Percentiles rank a stretch among this genome's conserved stretches.
These are phyloP conservation scores for Lagothrix lagotricha DNA, from an alignment of 2,797 vertebrate genomes.

Conservation along the genomic window DNA sequence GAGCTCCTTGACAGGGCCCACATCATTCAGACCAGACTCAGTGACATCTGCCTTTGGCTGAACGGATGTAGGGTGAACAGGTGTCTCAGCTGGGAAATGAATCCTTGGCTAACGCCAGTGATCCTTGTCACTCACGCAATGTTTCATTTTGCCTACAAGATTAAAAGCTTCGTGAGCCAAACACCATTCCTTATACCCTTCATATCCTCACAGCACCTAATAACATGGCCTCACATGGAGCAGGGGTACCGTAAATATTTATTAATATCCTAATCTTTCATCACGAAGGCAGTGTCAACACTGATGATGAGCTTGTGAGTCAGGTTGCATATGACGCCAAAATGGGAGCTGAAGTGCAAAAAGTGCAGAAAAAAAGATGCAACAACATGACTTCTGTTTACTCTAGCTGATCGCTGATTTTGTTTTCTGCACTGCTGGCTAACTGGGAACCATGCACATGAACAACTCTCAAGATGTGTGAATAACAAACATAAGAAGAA, in stretches of 20 bases:
- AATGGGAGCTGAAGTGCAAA: not conserved
- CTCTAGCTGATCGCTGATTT: not conserved
- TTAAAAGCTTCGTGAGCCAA: not conserved
- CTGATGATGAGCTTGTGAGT: not conserved
- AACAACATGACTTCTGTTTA: not conserved
- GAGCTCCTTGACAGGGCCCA: not conserved
- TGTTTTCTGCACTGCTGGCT: not conserved
- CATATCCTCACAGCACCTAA: not conserved
- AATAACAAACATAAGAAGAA: not conserved
- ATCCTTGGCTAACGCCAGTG: not conserved
- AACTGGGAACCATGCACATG: not conserved
- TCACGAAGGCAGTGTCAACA: not conserved
- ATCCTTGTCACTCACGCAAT: not conserved
- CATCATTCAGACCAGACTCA: not conserved
- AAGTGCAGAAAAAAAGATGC: not conserved
- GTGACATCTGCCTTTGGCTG: not conserved
- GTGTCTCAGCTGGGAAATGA: not conserved
- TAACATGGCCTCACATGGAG: no score
- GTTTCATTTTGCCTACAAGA: not conserved
- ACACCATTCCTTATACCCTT: accelerated
- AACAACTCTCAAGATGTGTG: not conserved
- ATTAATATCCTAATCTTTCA: not conserved
- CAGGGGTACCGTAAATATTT: not conserved
- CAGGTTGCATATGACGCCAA: not conserved
- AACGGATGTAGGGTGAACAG: not conserved